Conservation (phyloP, 2,113 vertebrate genomes). For the Brachypteracias leptosomus region DNA sequence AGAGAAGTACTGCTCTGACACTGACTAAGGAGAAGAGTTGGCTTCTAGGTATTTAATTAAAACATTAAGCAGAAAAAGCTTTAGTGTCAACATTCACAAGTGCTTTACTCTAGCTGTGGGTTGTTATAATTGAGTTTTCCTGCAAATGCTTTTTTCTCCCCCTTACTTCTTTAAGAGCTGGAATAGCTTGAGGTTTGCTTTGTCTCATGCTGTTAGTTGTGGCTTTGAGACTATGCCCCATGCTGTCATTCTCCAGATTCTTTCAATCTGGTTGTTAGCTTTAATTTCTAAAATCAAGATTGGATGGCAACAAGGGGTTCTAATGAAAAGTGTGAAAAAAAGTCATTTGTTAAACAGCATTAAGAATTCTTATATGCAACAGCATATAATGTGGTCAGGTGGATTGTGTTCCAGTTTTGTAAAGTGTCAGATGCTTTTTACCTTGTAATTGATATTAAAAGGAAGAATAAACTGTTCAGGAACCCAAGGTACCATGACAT, state of each 20-base stretch:
- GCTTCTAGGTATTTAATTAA: conserved; percentile 86
- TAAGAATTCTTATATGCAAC: conserved; percentile 56
- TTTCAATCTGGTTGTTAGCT: conserved; percentile 78
- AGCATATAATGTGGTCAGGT: conserved; percentile 28
- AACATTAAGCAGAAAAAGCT: conserved; percentile 78
- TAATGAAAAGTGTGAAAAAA: conserved; percentile 67
- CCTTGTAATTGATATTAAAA: conserved; percentile 45
- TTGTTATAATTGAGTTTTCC: conserved; percentile 76
- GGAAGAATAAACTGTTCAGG: not conserved
- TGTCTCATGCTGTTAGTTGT: conserved; percentile 78
- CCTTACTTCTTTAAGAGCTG: conserved; percentile 58
- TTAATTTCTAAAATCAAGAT: conserved; percentile 81
- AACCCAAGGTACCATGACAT: not conserved
- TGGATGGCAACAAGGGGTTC: conserved; percentile 72
- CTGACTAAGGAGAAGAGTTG: conserved; percentile 71
- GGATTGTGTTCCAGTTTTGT: conserved; percentile 36
- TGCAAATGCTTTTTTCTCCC: conserved; percentile 45
- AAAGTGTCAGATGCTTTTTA: conserved; percentile 36
- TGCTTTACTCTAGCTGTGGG: conserved; percentile 63
- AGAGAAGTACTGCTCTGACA: conserved; percentile 72
- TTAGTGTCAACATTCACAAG: conserved; percentile 78
- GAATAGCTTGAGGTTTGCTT: conserved; percentile 76
- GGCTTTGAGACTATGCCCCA: conserved; percentile 77
- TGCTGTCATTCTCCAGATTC: conserved; percentile 75
- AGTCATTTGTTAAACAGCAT: conserved; percentile 73